Evolutionary conservation across 2,113 vertebrate species (phyloP).

Genomic region (Bubo scandiacus): DNA sequence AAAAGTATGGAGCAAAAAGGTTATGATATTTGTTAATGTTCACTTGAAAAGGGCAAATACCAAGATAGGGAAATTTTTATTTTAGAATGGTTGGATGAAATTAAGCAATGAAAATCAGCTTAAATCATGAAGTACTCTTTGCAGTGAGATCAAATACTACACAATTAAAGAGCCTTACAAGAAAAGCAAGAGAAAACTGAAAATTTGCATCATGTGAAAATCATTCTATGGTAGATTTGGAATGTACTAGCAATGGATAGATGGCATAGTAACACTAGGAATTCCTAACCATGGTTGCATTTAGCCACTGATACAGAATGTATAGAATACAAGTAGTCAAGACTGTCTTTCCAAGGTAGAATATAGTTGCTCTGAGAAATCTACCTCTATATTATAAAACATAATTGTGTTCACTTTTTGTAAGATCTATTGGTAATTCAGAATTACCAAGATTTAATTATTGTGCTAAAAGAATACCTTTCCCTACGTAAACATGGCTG

Average conservation of each 20-base stretch:
- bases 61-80: neutral
- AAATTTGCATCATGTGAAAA: neutral
- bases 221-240: neutral
- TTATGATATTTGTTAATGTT: constrained; percentile 22
- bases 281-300: neutral
- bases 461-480: neutral
- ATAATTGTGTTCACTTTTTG: neutral
- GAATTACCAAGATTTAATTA: neutral
- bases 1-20: neutral
- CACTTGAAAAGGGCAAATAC: neutral
- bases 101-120: neutral
- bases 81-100: constrained; percentile 7
- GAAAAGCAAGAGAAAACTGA: neutral
- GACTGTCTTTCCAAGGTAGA: neutral
- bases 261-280: neutral
- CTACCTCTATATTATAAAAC: neutral
- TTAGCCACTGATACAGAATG: neutral
- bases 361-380: neutral
- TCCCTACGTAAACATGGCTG: neutral
- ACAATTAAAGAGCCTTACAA: neutral
- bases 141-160: neutral
- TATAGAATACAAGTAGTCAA: neutral
- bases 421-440: neutral
- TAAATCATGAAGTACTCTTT: neutral
- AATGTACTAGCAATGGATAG: neutral